phyloP scores from a whole-genome alignment of 1,140 invertebrate species.

The Elymnias hypermnestra region DNA sequence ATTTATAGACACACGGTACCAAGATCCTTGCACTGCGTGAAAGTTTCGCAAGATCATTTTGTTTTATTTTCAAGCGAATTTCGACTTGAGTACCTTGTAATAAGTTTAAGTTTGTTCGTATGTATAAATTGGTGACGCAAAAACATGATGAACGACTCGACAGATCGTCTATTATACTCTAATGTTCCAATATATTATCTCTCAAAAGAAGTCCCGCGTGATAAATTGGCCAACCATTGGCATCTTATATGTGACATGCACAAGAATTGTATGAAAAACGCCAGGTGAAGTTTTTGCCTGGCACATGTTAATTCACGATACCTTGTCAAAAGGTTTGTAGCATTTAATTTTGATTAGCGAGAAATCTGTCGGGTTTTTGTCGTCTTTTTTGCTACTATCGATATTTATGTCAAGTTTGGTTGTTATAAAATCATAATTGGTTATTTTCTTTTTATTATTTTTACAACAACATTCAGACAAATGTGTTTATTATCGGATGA shows the following conservation, averaged over 20 bases:
- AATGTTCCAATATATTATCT: conserved; percentile 68
- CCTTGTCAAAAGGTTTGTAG: conserved; percentile 31
- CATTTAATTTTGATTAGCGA: conserved; percentile 36
- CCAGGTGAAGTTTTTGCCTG: conserved; percentile 44
- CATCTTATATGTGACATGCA: conserved; percentile 36
- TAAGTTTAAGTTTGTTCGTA: conserved; percentile 7
- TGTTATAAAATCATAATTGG: conserved; percentile 9
- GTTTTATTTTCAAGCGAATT: background rate
- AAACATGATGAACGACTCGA: conserved; percentile 48
- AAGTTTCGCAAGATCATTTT: conserved; percentile 20
- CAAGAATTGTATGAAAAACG: conserved; percentile 35
- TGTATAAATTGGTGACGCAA: conserved; percentile 18
- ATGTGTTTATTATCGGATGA: too few relatives aligned
- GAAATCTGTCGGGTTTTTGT: conserved; percentile 23
- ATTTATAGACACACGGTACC: conserved; percentile 44
- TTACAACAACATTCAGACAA: too few relatives aligned
- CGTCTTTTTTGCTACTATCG: conserved; percentile 15
- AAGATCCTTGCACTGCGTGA: conserved; percentile 38
- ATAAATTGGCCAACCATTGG: conserved; percentile 53
- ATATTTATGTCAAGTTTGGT: conserved; percentile 11
- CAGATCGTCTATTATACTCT: conserved; percentile 53
- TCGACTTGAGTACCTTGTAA: conserved; percentile 10
- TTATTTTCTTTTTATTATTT: too few relatives aligned
- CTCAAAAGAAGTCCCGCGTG: conserved; percentile 51
- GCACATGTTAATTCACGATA: conserved; percentile 41